Conservation (phyloP, 2,113 vertebrate genomes). For the Psilopogon haemacephalus region DNA sequence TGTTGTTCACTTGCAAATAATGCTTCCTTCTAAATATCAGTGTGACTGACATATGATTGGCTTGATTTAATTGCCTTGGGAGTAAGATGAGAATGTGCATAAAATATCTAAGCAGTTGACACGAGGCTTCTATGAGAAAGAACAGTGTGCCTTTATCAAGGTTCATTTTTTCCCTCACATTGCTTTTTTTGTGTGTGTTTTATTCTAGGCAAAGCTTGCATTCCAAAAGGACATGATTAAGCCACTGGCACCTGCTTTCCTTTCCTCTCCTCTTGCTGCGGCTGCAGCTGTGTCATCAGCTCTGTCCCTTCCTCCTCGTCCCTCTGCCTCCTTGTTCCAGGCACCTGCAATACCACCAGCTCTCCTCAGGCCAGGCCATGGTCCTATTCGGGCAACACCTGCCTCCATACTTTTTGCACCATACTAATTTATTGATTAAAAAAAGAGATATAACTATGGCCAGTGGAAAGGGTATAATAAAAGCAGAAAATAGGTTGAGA, state of each 20-base stretch:
- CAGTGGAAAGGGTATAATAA: conserved; percentile 37
- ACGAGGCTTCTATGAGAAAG: neutral
- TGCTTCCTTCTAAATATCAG: neutral
- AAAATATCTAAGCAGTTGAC: neutral
- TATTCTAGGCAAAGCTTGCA: conserved; percentile 84
- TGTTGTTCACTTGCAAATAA: neutral
- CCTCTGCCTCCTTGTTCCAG: conserved; percentile 84
- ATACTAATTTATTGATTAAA: conserved; percentile 73
- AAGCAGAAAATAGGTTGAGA: conserved; percentile 2
- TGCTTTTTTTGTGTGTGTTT: neutral
- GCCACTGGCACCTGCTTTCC: conserved; percentile 86
- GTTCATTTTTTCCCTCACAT: neutral
- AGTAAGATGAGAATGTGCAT: neutral
- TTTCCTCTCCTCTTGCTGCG: conserved; percentile 82
- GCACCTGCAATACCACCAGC: conserved; percentile 80
- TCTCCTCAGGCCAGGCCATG: conserved; percentile 87
- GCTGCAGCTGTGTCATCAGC: conserved; percentile 78
- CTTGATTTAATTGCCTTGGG: neutral
- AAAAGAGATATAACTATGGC: neutral
- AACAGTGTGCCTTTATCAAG: neutral
- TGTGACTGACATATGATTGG: neutral
- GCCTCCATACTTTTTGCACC: conserved; percentile 92
- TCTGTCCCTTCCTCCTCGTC: conserved; percentile 86
- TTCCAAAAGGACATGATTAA: conserved; percentile 90
- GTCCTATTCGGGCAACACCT: conserved; percentile 86